These are phyloP conservation scores for Leptinotarsa peninsularis DNA, from an alignment of 2,888 invertebrate species.

Conservation along the genomic window DNA sequence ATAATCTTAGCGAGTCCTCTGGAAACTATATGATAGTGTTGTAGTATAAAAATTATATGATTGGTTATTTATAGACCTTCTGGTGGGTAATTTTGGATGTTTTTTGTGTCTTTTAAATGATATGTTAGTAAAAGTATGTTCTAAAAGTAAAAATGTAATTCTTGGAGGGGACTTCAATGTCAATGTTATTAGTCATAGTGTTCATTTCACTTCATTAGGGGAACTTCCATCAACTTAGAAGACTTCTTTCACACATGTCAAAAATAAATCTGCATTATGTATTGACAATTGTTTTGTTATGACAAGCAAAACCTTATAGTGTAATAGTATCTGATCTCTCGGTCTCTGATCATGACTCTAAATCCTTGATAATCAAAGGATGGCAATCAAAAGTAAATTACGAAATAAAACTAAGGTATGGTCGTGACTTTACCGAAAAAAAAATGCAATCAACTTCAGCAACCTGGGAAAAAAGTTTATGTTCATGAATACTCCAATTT, in stretches of 20 bases:
- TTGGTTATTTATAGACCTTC: not conserved
- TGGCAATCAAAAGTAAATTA: not conserved
- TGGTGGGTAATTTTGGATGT: not conserved
- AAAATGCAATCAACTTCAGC: not conserved
- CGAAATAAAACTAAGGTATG: not conserved
- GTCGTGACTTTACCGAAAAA: not conserved
- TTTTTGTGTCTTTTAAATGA: not conserved
- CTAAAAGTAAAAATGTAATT: not conserved
- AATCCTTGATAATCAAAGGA: not conserved
- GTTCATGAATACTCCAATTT: not conserved
- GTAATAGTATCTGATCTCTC: not conserved
- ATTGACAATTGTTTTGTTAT: not conserved
- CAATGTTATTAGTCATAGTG: slow-evolving; percentile 4
- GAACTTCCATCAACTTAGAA: not conserved
- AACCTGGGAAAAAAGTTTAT: not conserved
- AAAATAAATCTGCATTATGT: not conserved
- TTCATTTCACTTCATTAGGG: not conserved
- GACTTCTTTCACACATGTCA: not conserved
- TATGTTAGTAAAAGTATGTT: not conserved
- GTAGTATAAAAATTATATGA: not conserved
- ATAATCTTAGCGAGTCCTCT: not conserved
- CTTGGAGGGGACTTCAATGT: not conserved
- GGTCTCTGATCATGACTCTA: not conserved
- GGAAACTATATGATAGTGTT: not conserved
- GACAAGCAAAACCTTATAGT: not conserved